Base-by-base conservation (phyloP, 2,797 vertebrate species). In the Poecile montanus region DNA sequence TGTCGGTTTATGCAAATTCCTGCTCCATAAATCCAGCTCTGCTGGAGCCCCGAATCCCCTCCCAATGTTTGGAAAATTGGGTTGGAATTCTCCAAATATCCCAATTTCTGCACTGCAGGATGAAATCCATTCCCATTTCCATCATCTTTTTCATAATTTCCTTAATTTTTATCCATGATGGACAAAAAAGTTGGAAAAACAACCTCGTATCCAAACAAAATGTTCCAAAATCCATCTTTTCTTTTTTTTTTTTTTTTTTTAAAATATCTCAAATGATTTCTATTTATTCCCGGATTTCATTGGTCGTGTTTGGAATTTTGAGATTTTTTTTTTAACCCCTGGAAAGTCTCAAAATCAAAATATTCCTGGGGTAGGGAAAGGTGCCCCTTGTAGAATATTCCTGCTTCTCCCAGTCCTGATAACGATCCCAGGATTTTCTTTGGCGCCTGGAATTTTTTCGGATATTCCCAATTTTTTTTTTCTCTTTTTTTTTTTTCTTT, bases 171-270 rank as follows among this genome's bases (percentile, higher is more conserved):
- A 40, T 13, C 38, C 38, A 40, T 40, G 13, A 17, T 12, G 47
- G 29, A 23, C 6, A 27, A 77, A 71, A 42, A 9, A 4, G 1
- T 0, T 0, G 27, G 20, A 27, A 40, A 82, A 53, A 16, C 22
- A 58, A 17, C 9, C 16, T 18, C 5, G 4, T 1, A 12, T 19
- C 38, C 60, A 12, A 77, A 44, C 19, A 30, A 36, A 53, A 44
- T 7, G 3, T 44, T 70, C 13, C 4, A 7, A 70, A 86, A 74
- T 22, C 12, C 27, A 12, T 27, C 27, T 32, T 76, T 65, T 62
- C 3, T 40, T 40, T 36, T 36, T 65, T 62, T 4, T 40, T 40
- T 36, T 36, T n/a, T 65, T 62, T 4, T 40, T 40, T 36, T 36
- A 36, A 5, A 58, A 62, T 14, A 8, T 23, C 26, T 65, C 23